Evolutionary conservation across 1,140 invertebrate genomes (phyloP).

Genomic region (Lordiphosa mommai): DNA sequence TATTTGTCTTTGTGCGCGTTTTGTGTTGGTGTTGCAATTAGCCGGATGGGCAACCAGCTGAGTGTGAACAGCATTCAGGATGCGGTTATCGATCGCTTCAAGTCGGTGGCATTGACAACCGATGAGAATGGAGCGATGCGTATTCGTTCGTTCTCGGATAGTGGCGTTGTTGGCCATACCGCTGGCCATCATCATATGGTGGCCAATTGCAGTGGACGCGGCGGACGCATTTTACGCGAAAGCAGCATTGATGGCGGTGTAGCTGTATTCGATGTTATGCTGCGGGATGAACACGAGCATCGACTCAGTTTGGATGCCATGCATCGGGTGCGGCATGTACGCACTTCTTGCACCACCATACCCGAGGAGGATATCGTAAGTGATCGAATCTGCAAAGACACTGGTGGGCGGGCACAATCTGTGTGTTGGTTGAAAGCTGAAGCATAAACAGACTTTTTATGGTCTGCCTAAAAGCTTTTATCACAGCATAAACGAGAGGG

Average conservation of each 20-base stretch:
- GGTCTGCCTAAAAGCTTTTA: conserved; percentile 28
- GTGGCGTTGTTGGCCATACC: conserved; percentile 47
- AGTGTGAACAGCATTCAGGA: conserved; percentile 68
- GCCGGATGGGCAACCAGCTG: conserved; percentile 68
- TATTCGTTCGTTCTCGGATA: conserved; percentile 72
- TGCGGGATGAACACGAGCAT: conserved; percentile 67
- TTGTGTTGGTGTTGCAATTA: conserved; percentile 13
- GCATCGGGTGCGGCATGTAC: conserved; percentile 68
- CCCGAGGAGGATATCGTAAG: conserved; percentile 76
- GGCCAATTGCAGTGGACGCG: conserved; percentile 49
- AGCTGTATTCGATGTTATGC: conserved; percentile 53
- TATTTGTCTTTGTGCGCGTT: conserved; percentile 7
- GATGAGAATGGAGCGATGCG: conserved; percentile 71
- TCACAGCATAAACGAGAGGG: conserved; percentile 1
- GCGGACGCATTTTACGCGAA: conserved; percentile 57
- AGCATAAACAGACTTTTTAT: background rate
- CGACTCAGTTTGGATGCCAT: conserved; percentile 63
- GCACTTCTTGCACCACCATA: conserved; percentile 73
- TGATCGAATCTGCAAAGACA: conserved; percentile 14
- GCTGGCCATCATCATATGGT: conserved; percentile 29
- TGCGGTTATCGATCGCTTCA: conserved; percentile 73
- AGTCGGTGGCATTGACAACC: conserved; percentile 66
- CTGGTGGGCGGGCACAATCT: background rate
- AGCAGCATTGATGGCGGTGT: conserved; percentile 69
- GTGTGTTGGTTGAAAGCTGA: no score